Conservation (phyloP, 2,113 vertebrate genomes). For the Channa argus region DNA sequence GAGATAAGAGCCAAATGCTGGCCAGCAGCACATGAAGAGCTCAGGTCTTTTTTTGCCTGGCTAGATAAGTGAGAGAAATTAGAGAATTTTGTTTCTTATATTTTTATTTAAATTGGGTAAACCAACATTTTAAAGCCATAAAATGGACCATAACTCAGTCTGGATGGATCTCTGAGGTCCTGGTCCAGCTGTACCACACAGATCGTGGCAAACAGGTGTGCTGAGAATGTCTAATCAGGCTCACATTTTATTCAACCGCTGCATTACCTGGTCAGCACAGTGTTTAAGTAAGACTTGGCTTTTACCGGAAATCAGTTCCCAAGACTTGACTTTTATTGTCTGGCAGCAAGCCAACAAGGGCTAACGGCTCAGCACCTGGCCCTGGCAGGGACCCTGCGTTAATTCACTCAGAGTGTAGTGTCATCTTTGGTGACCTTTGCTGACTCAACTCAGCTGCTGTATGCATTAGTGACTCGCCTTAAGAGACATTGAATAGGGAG, state of each 20-base stretch:
- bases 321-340: constrained; percentile 67
- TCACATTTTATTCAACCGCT: constrained; percentile 62
- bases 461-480: constrained; percentile 28
- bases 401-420: constrained; percentile 50
- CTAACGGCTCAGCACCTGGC: constrained; percentile 65
- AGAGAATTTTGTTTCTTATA: background rate
- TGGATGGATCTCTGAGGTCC: constrained; percentile 12
- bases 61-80: constrained; percentile 12
- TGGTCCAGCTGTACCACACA: constrained; percentile 2
- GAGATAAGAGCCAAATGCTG: background rate
- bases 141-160: constrained; percentile 20
- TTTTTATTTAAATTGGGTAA: constrained; percentile 14
- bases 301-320: constrained; percentile 61
- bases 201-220: constrained; percentile 40
- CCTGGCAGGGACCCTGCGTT: constrained; percentile 48
- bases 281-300: constrained; percentile 59
- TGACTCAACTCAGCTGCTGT: constrained; percentile 61
- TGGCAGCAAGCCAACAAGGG: constrained; percentile 47
- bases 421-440: constrained; percentile 70
- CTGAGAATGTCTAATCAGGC: constrained; percentile 28
- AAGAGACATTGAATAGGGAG: background rate
- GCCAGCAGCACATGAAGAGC: background rate
- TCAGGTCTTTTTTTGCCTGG: background rate
- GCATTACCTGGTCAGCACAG: constrained; percentile 44
- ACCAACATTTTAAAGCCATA: constrained; percentile 18